A percentile compares a stretch with the other conserved stretches of the same genome.
phyloP scores from a whole-genome alignment of 2,797 vertebrate genomes.

The Leuciscus waleckii region DNA sequence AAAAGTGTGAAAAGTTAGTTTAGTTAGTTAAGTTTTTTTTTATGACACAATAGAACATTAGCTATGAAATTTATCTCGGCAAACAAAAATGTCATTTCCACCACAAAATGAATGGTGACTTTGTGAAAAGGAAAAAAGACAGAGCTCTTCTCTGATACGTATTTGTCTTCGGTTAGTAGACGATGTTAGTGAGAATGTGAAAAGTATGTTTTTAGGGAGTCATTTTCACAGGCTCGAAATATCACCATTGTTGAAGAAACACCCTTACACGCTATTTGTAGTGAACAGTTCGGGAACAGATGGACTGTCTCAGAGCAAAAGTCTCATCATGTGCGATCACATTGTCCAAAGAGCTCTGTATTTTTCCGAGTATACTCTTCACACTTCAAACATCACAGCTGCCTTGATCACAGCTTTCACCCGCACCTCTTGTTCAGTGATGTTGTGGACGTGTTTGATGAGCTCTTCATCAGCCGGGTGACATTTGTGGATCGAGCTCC shows the following conservation, averaged over 20 bases:
- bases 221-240: background rate
- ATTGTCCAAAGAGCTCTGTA: background rate
- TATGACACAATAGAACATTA: background rate
- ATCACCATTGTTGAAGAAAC: background rate
- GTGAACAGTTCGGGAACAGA: slow-evolving; percentile 11
- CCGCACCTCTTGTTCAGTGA: slow-evolving; percentile 20
- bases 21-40: background rate
- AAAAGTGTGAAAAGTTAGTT: background rate
- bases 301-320: slow-evolving; percentile 26
- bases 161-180: too few species aligned
- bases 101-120: background rate
- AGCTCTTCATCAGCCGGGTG: slow-evolving; percentile 19
- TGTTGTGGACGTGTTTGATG: slow-evolving; percentile 24
- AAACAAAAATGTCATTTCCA: background rate
- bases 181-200: background rate
- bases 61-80: too few species aligned
- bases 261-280: background rate
- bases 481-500: background rate
- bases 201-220: background rate
- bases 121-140: background rate
- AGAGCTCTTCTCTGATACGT: background rate
- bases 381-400: slow-evolving; percentile 29
- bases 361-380: slow-evolving; percentile 3
- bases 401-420: slow-evolving; percentile 11
- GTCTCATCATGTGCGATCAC: slow-evolving; percentile 11